Evolutionary conservation across 2,888 invertebrate species (phyloP), one percentile per base, ranked within the genome.

Genomic region (Standfussiana lucernea): DNA sequence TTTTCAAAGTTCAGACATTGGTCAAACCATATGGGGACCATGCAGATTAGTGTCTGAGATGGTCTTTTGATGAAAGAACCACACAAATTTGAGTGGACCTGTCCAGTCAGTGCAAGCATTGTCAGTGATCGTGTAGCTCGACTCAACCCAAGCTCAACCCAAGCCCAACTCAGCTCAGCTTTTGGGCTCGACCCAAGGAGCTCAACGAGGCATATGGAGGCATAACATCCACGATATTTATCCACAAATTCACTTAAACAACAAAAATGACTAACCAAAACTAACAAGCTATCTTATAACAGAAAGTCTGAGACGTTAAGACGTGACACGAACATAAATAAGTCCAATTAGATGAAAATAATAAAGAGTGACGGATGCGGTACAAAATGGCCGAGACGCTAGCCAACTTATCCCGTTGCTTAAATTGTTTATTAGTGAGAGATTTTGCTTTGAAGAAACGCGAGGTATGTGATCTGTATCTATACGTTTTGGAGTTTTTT

Each of bases 251-350:
- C 47, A 74, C 62, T n/a, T 5, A 72, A 24, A n/a, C 7, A 64
- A 67, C 73, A 74, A 67, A 80, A 76, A 61, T 32, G 59, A 74
- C 74, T n/a, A 53, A 74, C 66, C 66, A 77, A 69, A 77, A 73
- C 80, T 80, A 88, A 86, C 86, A 70, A 86, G 78, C 64, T 64
- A 59, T 37, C 45, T 56, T 24, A 72, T 47, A 80, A 65, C 50
- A 37, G 75, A 71, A 64, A 70, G 69, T 73, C 18, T 72, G 67
- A 37, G 50, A 70, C 62, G 24, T 37, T 42, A 42, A 50, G 35
- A 87, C 90, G 89, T 90, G 90, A 90, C 83, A 74, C 32, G 90
- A 86, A 85, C 59, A 72, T 83, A 72, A 83, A 84, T 72, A 79
- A 75, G 68, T 18, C 79, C 84, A 84, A 84, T 86, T 84, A 86